A percentile compares a stretch with the other conserved stretches of the same genome.
phyloP scores from a whole-genome alignment of 2,113 vertebrate species.

The Hippocampus abdominalis region DNA sequence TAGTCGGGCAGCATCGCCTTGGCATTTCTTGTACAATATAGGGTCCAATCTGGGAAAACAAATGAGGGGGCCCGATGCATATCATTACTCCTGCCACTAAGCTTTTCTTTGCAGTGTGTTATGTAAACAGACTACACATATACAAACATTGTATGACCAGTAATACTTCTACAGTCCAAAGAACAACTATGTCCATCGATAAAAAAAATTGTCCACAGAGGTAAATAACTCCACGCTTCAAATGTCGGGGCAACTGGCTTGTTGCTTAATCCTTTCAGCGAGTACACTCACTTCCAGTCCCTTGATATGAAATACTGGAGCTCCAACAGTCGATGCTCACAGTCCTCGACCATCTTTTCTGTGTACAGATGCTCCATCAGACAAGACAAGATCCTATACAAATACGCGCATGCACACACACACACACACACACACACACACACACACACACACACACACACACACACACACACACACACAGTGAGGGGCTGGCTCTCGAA shows the following conservation, averaged over 20 bases:
- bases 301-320: constrained; percentile 97
- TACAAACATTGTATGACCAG: neutral
- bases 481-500: too few species aligned
- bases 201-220: too few species aligned
- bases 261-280: too few species aligned
- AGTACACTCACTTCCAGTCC: constrained; percentile 87
- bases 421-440: too few species aligned
- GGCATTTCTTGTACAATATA: constrained; percentile 90
- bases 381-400: constrained; percentile 88
- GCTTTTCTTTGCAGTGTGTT: neutral
- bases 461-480: neutral
- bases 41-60: constrained; percentile 80
- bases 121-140: neutral
- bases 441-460: neutral
- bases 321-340: constrained; percentile 90
- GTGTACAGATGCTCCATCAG: constrained; percentile 98
- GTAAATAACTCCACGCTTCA: too few species aligned
- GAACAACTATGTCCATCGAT: too few species aligned
- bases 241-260: too few species aligned
- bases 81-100: neutral
- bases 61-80: neutral
- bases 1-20: constrained; percentile 90
- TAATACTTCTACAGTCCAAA: neutral
- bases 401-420: neutral
- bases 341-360: constrained; percentile 96